These are phyloP conservation scores for Rhineura floridana DNA, from an alignment of 2,113 vertebrate genomes.

Conservation along the genomic window DNA sequence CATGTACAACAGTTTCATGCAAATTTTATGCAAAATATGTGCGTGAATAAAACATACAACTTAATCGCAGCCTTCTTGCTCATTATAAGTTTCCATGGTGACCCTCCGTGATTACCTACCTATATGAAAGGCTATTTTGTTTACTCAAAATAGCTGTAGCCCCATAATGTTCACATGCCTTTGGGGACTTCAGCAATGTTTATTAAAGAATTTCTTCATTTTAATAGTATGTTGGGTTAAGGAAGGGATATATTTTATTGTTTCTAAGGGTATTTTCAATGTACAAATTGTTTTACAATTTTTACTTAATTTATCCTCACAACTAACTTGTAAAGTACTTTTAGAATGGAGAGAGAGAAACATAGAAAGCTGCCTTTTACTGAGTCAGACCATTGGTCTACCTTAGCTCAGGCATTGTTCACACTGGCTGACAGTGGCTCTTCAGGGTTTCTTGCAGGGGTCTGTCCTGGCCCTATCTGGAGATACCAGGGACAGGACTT, in stretches of 20 bases:
- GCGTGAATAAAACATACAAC: neutral
- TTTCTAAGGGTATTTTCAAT: neutral
- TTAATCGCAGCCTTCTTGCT: neutral
- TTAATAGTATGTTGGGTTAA: neutral
- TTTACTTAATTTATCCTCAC: neutral
- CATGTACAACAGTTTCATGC: neutral
- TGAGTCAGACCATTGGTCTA: no score
- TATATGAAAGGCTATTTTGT: neutral
- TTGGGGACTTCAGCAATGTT: neutral
- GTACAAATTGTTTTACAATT: neutral
- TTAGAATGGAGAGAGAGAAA: neutral
- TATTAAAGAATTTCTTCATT: neutral
- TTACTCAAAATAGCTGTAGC: neutral
- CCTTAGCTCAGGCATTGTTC: neutral
- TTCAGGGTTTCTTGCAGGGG: no score
- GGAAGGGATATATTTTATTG: neutral
- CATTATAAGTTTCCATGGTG: slow-evolving; percentile 8
- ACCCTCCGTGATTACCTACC: neutral
- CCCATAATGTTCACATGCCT: neutral
- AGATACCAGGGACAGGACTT: no score
- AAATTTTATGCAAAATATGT: neutral
- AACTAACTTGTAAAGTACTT: neutral
- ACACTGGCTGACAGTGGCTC: no score
- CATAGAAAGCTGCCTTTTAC: no score
- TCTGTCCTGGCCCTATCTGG: no score